Base-by-base conservation (phyloP, 1,140 invertebrate genomes). In the Drosophila grimshawi region DNA sequence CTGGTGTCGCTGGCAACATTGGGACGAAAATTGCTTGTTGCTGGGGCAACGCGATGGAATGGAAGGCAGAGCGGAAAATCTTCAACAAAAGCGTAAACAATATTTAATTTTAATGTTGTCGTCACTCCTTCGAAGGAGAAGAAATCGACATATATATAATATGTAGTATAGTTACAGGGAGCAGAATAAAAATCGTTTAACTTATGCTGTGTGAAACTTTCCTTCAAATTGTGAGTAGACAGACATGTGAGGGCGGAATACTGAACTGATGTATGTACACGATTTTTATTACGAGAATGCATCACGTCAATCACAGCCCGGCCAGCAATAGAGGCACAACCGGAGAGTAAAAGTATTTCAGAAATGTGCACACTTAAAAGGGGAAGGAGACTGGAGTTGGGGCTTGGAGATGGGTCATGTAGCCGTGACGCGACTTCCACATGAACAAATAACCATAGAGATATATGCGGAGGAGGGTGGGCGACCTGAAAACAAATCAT, bases 81-180 rank as follows among this genome's bases (percentile, higher is more conserved):
- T 70, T 59, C 39, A 61, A 73, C 76, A 80, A 77, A 73, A 76
- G 81, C 77, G 76, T 76, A 67, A 72, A 74, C 88, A 83, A 86
- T 86, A 74, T 86, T 86, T 86, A 88, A 86, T 86, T 86, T 86
- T 82, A 74, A 82, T 88, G 83, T 62, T 77, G 78, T 86, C 82
- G 67, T 53, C 82, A 72, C 75, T 73, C 70, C 55, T 81, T 86
- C 39, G 82, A 78, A 49, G 11, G 49, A 8, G 48, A 55, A 6
- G 11, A 6, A 33, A 35, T 32, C 32, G 32, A 48, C 30, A 37
- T 30, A 41, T 5, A 39, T 37, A 32, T 29, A 49, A 11, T 19
- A 7, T 11, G 8, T 4, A 55, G 19, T 6, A 5, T 45, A 29
- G 39, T 45, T 45, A 33, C 8, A 30, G 27, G 33, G 3, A 5